Evolutionary conservation across 1,140 invertebrate species (phyloP), one percentile per base, ranked within the genome.

Genomic region (Drosophila funebris): DNA sequence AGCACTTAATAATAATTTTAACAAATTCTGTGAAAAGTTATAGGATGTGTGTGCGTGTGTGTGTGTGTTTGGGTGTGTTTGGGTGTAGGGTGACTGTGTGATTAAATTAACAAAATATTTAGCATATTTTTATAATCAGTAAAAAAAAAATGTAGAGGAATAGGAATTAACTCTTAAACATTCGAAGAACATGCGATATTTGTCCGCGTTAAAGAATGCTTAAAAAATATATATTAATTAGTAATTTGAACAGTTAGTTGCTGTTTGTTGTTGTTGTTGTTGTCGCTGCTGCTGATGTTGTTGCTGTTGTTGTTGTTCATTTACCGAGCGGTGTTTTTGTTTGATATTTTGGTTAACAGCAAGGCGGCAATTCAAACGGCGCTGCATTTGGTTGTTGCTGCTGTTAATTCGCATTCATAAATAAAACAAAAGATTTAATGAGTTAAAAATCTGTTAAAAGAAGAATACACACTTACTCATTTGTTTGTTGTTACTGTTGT

Each of bases 111-210:
- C 54, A 72, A 67, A 68, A 41, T 57, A 41, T 64, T 46, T 37
- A 16, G 53, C 66, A 76, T 39, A 70, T 41, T 61, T 48, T 27
- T 13, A 37, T 50, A 63, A 58, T 33, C 22, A 39, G 58, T 61
- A 13, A 50, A 48, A 56, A 58, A 61, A 52, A 58, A 58, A n/a
- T 60, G n/a, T n/a, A n/a, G 39, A 57, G 16, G 16, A 74, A 60
- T 37, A 56, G 48, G 58, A 79, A 54, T 57, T 62, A 76, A 69
- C 50, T 73, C 57, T 57, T 69, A 64, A 80, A 70, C 74, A 87
- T 85, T 82, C 71, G 74, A 85, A 78, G 70, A 78, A 87, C 82
- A 87, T 87, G 81, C 82, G 66, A 77, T 58, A 22, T 27, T 31
- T 29, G 52, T 16, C 11, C 46, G 20, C 52, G 41, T 31, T 14